Evolutionary conservation across 2,888 invertebrate genomes (phyloP).

Genomic region (Galerucella pusilla): DNA sequence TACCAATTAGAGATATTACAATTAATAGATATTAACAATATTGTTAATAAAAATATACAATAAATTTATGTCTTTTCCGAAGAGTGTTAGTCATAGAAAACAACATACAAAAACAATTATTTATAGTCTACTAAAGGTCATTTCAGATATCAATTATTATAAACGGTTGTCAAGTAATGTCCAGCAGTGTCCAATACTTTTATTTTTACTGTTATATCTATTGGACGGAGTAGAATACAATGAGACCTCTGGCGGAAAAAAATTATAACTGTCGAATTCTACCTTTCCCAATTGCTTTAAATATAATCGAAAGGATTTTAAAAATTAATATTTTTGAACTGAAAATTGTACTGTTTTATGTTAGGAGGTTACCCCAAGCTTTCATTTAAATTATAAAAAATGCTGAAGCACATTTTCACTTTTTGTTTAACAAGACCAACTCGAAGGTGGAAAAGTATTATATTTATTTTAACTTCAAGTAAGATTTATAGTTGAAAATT

Average conservation of each 20-base stretch:
- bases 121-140: slow-evolving; percentile 7
- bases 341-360: no score
- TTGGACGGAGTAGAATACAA: no score
- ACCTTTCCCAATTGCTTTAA: no score
- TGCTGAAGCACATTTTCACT: no score
- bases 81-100: slow-evolving; percentile 10
- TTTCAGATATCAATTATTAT: slow-evolving; percentile 5
- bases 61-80: not conserved
- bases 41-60: not conserved
- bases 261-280: no score
- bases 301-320: not conserved
- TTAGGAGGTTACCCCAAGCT: no score
- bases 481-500: no score
- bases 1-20: slow-evolving; percentile 23
- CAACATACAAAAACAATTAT: slow-evolving; percentile 7
- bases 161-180: not conserved
- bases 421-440: no score
- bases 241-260: no score
- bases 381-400: no score
- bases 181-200: not conserved
- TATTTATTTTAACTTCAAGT: no score
- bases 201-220: not conserved
- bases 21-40: slow-evolving; percentile 10
- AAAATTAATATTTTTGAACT: not conserved
- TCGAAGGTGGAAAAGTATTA: no score